phyloP scores from a whole-genome alignment of 2,888 invertebrate genomes.

The Acleris laterana region DNA sequence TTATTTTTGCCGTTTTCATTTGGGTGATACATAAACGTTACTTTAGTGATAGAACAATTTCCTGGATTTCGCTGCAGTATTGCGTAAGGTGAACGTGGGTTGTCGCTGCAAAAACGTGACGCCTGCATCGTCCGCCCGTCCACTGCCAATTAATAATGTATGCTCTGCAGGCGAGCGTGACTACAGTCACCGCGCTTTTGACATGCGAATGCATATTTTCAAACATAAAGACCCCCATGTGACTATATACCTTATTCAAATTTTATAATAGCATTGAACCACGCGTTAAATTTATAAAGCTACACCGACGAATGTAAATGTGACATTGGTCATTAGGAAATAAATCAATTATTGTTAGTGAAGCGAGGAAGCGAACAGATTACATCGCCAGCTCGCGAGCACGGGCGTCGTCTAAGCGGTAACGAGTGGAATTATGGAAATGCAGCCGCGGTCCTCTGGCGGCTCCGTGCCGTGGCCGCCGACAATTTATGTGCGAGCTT shows the following conservation, averaged over 20 bases:
- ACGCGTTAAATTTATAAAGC: conserved; percentile 4
- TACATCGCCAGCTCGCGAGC: conserved; percentile 51
- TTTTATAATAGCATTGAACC: conserved; percentile 18
- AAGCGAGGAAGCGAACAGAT: conserved; percentile 57
- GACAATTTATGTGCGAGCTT: conserved; percentile 59
- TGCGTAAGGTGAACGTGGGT: conserved; percentile 17
- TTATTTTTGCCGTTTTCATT: not conserved
- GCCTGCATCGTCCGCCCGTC: conserved; percentile 15
- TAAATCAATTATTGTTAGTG: conserved; percentile 59
- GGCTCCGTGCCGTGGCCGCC: conserved; percentile 44
- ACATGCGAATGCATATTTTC: conserved; percentile 36
- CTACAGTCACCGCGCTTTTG: conserved; percentile 38
- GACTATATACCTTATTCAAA: conserved; percentile 23
- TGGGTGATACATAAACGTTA: conserved; percentile 4
- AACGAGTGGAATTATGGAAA: conserved; percentile 77
- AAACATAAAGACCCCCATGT: conserved; percentile 18
- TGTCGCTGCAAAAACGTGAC: conserved; percentile 32
- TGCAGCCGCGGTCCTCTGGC: conserved; percentile 43
- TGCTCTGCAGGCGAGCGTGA: conserved; percentile 45
- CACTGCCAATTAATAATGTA: conserved; percentile 60
- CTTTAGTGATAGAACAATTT: conserved; percentile 14
- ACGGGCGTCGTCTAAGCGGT: conserved; percentile 49
- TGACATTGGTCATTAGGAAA: conserved; percentile 37
- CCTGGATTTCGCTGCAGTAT: conserved; percentile 25
- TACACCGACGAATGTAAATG: conserved; percentile 21